These are phyloP conservation scores for Pangasianodon hypophthalmus DNA, from an alignment of 2,113 vertebrate genomes.

Conservation along the genomic window DNA sequence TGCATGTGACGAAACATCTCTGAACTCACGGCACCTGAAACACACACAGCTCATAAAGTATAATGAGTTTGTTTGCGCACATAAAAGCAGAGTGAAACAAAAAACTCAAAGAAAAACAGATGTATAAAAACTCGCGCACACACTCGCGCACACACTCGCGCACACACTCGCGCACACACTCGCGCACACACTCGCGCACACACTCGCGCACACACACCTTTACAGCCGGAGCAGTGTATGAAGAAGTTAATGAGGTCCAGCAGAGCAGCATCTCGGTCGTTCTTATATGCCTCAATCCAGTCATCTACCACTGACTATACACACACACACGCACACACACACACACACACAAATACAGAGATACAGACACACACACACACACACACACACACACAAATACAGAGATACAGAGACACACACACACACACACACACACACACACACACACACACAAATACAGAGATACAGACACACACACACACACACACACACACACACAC, in stretches of 20 bases:
- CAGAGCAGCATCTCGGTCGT: constrained; percentile 92
- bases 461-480: no score
- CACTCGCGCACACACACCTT: constrained; percentile 79
- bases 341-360: no score
- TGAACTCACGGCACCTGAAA: constrained; percentile 91
- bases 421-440: no score
- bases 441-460: no score
- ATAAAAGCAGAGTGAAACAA: not conserved
- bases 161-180: constrained; percentile 62
- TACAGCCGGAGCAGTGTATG: constrained; percentile 99
- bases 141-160: no score
- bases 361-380: not conserved
- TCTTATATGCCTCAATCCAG: constrained; percentile 99
- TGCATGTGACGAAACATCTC: constrained; percentile 99
- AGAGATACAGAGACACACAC: no score
- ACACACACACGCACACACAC: constrained; percentile 49
- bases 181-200: constrained; percentile 61
- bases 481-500: no score
- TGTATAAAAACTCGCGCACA: not conserved
- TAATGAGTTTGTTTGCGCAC: not conserved
- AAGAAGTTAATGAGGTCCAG: constrained; percentile 99
- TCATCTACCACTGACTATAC: constrained; percentile 96
- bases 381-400: no score
- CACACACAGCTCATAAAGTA: constrained; percentile 1
- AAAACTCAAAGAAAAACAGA: not conserved